Conservation (phyloP, 2,113 vertebrate species). For the Oenanthe oenanthe region DNA sequence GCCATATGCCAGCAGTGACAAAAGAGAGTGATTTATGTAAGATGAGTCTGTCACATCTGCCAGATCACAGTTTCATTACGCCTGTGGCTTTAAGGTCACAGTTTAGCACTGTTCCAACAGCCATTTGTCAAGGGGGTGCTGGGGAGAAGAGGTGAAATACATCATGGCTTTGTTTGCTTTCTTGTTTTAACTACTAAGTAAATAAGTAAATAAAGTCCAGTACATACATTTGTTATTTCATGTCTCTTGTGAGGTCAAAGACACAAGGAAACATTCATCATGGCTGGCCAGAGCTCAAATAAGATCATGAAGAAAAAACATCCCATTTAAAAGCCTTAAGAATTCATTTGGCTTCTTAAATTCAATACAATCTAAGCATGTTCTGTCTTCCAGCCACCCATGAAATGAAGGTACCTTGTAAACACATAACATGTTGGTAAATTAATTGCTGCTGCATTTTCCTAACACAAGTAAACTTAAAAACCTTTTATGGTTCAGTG, state of each 20-base stretch:
- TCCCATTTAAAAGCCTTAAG: not conserved
- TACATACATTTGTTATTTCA: constrained; percentile 14
- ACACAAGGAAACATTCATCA: not conserved
- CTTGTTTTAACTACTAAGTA: constrained; percentile 45
- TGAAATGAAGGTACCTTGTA: constrained; percentile 42
- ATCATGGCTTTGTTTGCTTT: constrained; percentile 27
- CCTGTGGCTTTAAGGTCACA: constrained; percentile 42
- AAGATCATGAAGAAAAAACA: not conserved
- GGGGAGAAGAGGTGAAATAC: constrained; percentile 1
- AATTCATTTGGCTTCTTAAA: not conserved
- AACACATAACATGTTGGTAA: not conserved
- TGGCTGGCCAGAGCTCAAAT: not conserved
- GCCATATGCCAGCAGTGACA: constrained; percentile 75
- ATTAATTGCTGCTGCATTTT: constrained; percentile 30
- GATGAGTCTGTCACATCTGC: constrained; percentile 69
- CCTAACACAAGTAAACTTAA: constrained; percentile 20
- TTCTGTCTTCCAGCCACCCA: constrained; percentile 35
- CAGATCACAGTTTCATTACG: constrained; percentile 49
- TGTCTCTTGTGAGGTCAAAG: not conserved
- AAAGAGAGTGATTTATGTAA: constrained; percentile 73
- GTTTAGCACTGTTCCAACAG: constrained; percentile 40
- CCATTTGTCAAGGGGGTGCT: constrained; percentile 48
- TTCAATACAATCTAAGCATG: not conserved
- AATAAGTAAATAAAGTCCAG: constrained; percentile 56
- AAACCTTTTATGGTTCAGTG: not conserved